A percentile compares a stretch with the other conserved stretches of the same genome.
phyloP scores from a whole-genome alignment of 2,888 invertebrate species.

The Chouioia cunea region DNA sequence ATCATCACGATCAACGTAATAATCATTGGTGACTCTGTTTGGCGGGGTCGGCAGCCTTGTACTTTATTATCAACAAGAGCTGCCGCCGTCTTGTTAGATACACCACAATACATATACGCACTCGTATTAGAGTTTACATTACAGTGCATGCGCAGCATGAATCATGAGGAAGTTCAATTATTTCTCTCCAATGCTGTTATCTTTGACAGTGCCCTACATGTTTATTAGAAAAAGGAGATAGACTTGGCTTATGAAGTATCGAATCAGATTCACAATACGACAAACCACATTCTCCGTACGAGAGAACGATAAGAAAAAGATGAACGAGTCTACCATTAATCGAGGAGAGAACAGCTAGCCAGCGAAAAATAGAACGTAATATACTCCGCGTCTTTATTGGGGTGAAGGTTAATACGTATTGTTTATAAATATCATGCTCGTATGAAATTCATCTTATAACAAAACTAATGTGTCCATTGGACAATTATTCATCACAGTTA shows the following conservation, averaged over 20 bases:
- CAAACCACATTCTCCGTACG: no score
- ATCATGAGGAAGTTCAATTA: slow-evolving; percentile 22
- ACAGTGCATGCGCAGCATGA: no score
- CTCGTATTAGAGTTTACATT: neutral
- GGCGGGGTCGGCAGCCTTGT: slow-evolving; percentile 56
- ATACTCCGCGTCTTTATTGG: slow-evolving; percentile 32
- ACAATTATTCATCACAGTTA: no score
- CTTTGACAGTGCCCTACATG: neutral
- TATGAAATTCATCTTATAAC: no score
- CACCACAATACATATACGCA: slow-evolving; percentile 2
- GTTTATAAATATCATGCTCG: no score
- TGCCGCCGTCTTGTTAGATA: slow-evolving; percentile 28
- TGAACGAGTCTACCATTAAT: neutral
- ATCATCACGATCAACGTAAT: neutral
- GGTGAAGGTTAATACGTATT: slow-evolving; percentile 31
- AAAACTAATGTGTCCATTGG: no score
- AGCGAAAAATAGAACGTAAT: slow-evolving; percentile 53
- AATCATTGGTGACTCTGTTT: neutral
- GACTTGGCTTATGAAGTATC: no score
- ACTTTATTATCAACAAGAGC: slow-evolving; percentile 52
- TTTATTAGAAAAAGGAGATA: slow-evolving; percentile 13
- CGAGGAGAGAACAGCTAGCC: slow-evolving; percentile 21
- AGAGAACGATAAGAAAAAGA: no score
- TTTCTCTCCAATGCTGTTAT: slow-evolving; percentile 6
- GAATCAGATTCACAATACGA: no score